Evolutionary conservation across 2,888 invertebrate species (phyloP).

Genomic region (Callimorpha dominula): DNA sequence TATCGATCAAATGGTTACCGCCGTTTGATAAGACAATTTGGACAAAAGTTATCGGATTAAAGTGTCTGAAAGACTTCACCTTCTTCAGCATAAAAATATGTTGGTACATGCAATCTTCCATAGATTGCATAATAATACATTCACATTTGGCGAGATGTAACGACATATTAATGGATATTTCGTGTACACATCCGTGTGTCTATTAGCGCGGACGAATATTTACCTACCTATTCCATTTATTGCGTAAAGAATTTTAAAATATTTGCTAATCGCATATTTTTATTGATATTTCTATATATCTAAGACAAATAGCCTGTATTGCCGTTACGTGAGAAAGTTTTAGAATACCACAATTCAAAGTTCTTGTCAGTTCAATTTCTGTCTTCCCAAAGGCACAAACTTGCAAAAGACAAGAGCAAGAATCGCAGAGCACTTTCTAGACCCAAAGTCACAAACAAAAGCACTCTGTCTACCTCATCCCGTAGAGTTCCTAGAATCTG

Average conservation of each 20-base stretch:
- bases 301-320: neutral
- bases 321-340: neutral
- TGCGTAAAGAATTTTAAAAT: neutral
- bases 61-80: neutral
- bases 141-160: constrained; percentile 5
- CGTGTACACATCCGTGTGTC: neutral
- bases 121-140: neutral
- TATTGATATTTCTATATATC: neutral
- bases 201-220: constrained; percentile 11
- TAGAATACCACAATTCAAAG: neutral
- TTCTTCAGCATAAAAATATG: neutral
- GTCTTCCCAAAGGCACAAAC: neutral
- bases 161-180: neutral
- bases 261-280: neutral
- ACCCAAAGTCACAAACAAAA: too few relatives aligned
- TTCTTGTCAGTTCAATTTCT: neutral
- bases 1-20: too few relatives aligned
- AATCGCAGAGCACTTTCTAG: too few relatives aligned
- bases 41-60: neutral
- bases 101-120: neutral
- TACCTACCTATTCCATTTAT: neutral
- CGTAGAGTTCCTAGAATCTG: too few relatives aligned
- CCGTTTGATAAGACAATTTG: neutral
- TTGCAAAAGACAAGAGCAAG: too few relatives aligned
- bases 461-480: too few relatives aligned